Conservation (phyloP, 2,113 vertebrate species). For the Hemiprocne comata region DNA sequence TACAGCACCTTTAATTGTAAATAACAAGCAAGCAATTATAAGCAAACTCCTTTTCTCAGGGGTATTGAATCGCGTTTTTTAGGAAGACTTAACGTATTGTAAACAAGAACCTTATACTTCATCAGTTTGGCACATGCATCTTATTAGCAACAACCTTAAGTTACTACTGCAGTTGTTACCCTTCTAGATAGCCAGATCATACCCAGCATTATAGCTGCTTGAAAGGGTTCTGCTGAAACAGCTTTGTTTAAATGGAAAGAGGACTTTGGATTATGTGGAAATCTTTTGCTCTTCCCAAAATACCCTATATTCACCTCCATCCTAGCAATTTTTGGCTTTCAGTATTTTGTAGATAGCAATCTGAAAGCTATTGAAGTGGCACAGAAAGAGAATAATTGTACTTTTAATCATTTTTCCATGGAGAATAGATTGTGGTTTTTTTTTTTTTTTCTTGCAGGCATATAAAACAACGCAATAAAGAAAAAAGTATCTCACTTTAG, state of each 20-base stretch:
- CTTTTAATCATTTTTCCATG: neutral
- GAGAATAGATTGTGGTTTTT: neutral
- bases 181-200: neutral
- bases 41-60: neutral
- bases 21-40: neutral
- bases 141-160: neutral
- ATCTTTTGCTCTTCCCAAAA: neutral
- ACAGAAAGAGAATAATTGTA: accelerated
- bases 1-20: neutral
- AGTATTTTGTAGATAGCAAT: neutral
- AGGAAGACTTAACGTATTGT: neutral
- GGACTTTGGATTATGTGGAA: neutral
- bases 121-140: neutral
- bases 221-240: neutral
- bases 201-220: neutral
- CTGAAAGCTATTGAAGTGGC: neutral
- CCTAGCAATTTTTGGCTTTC: neutral
- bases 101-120: neutral
- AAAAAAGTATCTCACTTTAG: constrained; percentile 68
- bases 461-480: neutral
- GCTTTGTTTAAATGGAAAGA: neutral
- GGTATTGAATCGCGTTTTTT: neutral
- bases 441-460: neutral
- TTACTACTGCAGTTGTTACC: neutral
- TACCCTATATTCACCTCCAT: neutral